Evolutionary conservation across 1,140 invertebrate genomes (phyloP).

Genomic region (Ganaspis sp.): DNA sequence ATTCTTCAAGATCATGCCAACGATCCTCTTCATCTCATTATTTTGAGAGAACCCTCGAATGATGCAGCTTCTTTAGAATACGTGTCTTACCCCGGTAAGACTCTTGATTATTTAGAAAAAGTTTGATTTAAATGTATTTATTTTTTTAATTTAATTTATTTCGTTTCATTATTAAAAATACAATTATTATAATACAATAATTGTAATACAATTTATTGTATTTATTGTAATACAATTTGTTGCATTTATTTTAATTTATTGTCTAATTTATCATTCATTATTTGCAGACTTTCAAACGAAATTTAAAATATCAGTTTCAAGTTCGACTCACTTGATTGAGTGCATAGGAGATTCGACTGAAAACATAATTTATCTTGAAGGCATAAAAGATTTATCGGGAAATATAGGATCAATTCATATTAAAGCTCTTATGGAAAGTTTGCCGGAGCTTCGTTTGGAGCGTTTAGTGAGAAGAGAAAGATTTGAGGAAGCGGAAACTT

Average conservation of each 20-base stretch:
- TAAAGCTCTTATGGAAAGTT: conserved; percentile 68
- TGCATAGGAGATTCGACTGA: conserved; percentile 56
- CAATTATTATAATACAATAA: no score
- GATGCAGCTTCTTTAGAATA: conserved; percentile 52
- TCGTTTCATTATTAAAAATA: no score
- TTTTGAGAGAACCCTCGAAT: conserved; percentile 50
- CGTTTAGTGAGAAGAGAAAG: conserved; percentile 66
- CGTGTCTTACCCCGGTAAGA: conserved; percentile 67
- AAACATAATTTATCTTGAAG: conserved; percentile 68
- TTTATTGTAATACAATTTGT: no score
- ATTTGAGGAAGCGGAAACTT: conserved; percentile 70
- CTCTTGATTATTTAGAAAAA: not conserved
- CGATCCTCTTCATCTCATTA: conserved; percentile 55
- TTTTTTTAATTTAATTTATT: no score
- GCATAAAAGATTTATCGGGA: conserved; percentile 40
- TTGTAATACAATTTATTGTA: no score
- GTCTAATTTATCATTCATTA: conserved; percentile 31
- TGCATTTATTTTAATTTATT: no score
- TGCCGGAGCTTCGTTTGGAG: conserved; percentile 66
- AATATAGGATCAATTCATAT: conserved; percentile 62
- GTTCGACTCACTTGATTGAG: conserved; percentile 62
- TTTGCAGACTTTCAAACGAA: conserved; percentile 63
- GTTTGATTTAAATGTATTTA: conserved; percentile 35
- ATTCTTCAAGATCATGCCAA: conserved; percentile 55
- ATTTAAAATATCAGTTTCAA: conserved; percentile 64